Evolutionary conservation across 1,140 invertebrate genomes (phyloP), one percentile per base, ranked within the genome.

Genomic region (Delia radicum): DNA sequence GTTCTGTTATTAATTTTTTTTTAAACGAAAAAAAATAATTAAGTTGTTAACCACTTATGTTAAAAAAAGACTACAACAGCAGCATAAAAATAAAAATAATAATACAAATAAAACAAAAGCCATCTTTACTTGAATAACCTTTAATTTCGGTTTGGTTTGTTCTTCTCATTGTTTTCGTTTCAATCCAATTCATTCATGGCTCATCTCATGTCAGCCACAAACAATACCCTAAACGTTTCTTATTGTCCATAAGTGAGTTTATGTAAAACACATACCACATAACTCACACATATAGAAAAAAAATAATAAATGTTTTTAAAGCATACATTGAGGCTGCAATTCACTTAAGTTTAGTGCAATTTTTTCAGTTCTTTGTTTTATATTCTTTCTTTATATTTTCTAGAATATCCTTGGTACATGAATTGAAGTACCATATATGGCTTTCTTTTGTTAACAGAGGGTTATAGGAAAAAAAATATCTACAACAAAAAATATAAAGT

Each of bases 221-320:
- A 69, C 65, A 69, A 69, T 69, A 69, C 65, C 65, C 29, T 69
- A 69, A 69, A 69, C 65, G 65, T 69, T 69, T 69, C 65, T 69
- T 69, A 69, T 37, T 69, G 65, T 37, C 65, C 29, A 37, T 69
- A 69, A 69, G 65, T 69, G 65, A 33, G 65, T 33, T 55, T 55
- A 15, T 55, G 48, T 55, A 55, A 55, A 55, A 21, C 1, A n/a
- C 15, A 55, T 7, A 55, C 42, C 37, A 42, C 48, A 55, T 5
- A 55, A 21, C 5, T 5, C 18, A 24, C 48, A 55, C 3, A 55
- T 24, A 55, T 18, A 7, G 18, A 15, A 6, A 24, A 5, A 21
- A 6, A 21, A 2, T 21, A n/a, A 21, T 55, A 7, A 55, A 55
- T n/a, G 24, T 21, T 21, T 21, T 42, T 55, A 55, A 55, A 69